These are phyloP conservation scores for Amblyjoppa proteus DNA, from an alignment of 2,888 invertebrate genomes.

Conservation along the genomic window DNA sequence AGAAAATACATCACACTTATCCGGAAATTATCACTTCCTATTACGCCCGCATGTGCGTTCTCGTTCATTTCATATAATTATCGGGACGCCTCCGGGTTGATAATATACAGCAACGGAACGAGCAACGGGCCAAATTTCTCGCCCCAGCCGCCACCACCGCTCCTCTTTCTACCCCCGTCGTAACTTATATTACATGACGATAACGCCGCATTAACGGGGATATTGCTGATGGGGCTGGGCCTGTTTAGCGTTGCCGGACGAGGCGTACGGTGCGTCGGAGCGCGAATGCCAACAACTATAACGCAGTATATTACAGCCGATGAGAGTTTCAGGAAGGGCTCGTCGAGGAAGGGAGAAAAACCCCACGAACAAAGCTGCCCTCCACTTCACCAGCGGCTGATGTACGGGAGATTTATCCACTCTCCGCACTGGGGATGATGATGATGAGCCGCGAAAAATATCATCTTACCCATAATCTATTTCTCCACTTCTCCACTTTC, in stretches of 20 bases:
- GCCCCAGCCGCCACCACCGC: constrained; percentile 20
- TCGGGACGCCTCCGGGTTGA: constrained; percentile 73
- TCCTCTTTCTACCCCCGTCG: constrained; percentile 50
- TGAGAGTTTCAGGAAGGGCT: constrained; percentile 39
- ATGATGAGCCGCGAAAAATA: constrained; percentile 42
- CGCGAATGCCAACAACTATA: constrained; percentile 44
- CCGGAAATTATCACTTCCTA: constrained; percentile 79
- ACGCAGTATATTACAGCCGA: constrained; percentile 52
- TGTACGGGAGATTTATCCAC: constrained; percentile 38
- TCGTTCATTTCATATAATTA: constrained; percentile 81
- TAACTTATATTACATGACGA: constrained; percentile 72
- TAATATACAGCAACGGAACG: constrained; percentile 68
- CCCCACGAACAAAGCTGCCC: constrained; percentile 38
- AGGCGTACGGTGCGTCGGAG: constrained; percentile 31
- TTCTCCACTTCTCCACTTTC: too few relatives aligned
- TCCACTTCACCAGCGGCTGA: constrained; percentile 32
- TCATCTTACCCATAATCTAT: constrained; percentile 28
- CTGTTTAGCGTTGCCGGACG: constrained; percentile 13
- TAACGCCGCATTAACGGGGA: constrained; percentile 74
- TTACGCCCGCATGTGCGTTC: constrained; percentile 72
- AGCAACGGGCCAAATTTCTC: neutral
- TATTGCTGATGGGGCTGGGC: constrained; percentile 61
- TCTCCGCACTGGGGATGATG: neutral
- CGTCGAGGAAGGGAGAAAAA: constrained; percentile 29
- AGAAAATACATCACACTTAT: constrained; percentile 75